These are phyloP conservation scores for Phacellophora camtschatica DNA, from an alignment of 30 jellyfish, hydroid and myxozoan species.

Conservation along the genomic window DNA sequence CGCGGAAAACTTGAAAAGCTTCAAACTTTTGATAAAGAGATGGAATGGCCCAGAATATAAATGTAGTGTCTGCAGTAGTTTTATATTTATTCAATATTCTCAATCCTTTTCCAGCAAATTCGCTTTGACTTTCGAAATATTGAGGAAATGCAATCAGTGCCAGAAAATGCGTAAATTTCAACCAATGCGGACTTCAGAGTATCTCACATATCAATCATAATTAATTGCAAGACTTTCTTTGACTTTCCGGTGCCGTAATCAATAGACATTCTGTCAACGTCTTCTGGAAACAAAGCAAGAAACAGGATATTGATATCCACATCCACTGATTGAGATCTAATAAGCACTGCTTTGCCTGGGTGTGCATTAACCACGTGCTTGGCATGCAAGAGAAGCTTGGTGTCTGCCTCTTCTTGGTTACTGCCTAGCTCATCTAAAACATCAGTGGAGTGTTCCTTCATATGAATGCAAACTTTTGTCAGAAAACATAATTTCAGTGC, in stretches of 20 bases:
- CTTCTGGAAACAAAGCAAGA: conserved; percentile 19
- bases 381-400: conserved; percentile 45
- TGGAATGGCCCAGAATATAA: too few relatives aligned
- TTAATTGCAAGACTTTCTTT: conserved; percentile 5
- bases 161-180: conserved; percentile 14
- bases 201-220: not conserved
- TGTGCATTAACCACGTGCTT: conserved; percentile 10
- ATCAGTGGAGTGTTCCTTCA: not conserved
- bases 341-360: conserved; percentile 26
- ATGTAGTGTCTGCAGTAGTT: too few relatives aligned
- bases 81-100: too few relatives aligned
- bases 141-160: conserved; percentile 1
- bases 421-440: conserved; percentile 31
- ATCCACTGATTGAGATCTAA: conserved; percentile 47
- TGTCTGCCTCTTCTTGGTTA: conserved; percentile 45
- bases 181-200: conserved; percentile 11
- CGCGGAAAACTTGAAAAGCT: too few relatives aligned
- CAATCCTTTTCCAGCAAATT: conserved; percentile 11
- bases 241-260: conserved; percentile 36
- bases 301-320: conserved; percentile 46
- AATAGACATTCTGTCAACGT: conserved; percentile 1
- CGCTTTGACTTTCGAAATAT: conserved; percentile 24
- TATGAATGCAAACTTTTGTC: not conserved
- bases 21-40: too few relatives aligned
- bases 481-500: conserved; percentile 32